These are phyloP conservation scores for Kudoa iwatai DNA, from an alignment of 30 jellyfish, hydroid and myxozoan species.

Conservation along the genomic window DNA sequence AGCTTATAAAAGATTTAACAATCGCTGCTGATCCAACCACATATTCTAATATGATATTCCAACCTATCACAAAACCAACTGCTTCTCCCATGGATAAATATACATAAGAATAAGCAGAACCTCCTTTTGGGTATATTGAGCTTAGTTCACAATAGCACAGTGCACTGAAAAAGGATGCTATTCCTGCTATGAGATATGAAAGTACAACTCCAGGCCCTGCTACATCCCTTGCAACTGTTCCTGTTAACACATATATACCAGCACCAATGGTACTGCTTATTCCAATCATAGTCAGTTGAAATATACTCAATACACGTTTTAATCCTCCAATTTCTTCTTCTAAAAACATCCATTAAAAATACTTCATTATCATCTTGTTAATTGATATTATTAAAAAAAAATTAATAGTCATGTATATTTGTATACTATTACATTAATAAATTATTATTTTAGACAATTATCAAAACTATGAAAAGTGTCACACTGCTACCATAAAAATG, in stretches of 20 bases:
- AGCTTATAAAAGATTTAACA: conserved; percentile 68
- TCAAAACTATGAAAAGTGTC: too few species aligned
- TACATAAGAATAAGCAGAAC: conserved; percentile 57
- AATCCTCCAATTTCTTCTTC: conserved; percentile 10
- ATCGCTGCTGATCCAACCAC: conserved; percentile 95
- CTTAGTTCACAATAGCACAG: conserved; percentile 77
- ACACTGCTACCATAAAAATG: too few species aligned
- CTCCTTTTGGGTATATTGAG: conserved; percentile 80
- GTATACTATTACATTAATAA: too few species aligned
- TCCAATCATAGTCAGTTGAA: conserved; percentile 64
- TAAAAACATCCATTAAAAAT: too few species aligned
- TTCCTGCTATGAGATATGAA: conserved; percentile 51
- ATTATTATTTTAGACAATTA: too few species aligned
- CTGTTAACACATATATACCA: conserved; percentile 69
- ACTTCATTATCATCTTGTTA: too few species aligned
- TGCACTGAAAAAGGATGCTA: conserved; percentile 53
- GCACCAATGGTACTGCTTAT: conserved; percentile 84
- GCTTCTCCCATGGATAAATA: conserved; percentile 79
- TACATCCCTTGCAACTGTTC: conserved; percentile 40
- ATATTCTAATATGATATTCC: conserved; percentile 60
- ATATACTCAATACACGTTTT: conserved; percentile 35
- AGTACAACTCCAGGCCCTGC: conserved; percentile 94
- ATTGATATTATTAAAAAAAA: too few species aligned
- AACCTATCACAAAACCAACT: conserved; percentile 53
- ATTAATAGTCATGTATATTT: too few species aligned